A percentile compares a stretch with the other conserved stretches of the same genome.
Conservation (phyloP, 1,140 invertebrate genomes). For the Drosophila sp. region DNA sequence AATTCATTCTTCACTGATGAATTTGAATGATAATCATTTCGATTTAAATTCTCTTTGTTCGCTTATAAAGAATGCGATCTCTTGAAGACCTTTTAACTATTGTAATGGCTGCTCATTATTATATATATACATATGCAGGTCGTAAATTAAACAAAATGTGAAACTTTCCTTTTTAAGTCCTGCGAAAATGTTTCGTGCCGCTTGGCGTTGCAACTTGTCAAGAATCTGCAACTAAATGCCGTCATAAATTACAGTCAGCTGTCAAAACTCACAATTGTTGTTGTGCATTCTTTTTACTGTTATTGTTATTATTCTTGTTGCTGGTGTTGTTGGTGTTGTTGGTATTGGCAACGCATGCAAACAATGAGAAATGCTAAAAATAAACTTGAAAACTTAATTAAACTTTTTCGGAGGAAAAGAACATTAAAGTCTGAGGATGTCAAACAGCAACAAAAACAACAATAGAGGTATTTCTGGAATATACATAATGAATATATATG, state of each 20-base stretch:
- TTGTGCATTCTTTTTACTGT: slow-evolving; percentile 24
- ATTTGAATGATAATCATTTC: background rate
- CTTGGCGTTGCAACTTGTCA: slow-evolving; percentile 32
- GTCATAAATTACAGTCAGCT: slow-evolving; percentile 72
- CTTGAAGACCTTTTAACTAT: background rate
- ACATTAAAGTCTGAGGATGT: slow-evolving; percentile 39
- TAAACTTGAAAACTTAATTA: slow-evolving; percentile 80
- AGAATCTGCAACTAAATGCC: slow-evolving; percentile 74
- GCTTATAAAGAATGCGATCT: background rate
- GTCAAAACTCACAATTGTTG: slow-evolving; percentile 64
- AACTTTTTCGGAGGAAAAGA: slow-evolving; percentile 47
- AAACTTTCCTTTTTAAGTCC: slow-evolving; percentile 26
- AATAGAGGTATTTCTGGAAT: slow-evolving; percentile 32
- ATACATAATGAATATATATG: background rate
- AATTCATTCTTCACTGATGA: too few species aligned
- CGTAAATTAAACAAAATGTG: slow-evolving; percentile 33
- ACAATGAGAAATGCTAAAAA: slow-evolving; percentile 64
- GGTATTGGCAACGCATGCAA: slow-evolving; percentile 59
- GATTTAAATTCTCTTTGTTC: slow-evolving; percentile 3
- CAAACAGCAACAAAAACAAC: slow-evolving; percentile 21
- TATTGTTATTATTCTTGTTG: slow-evolving; percentile 17
- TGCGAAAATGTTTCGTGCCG: slow-evolving; percentile 28
- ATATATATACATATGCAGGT: slow-evolving; percentile 38
- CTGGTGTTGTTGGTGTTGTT: slow-evolving; percentile 28
- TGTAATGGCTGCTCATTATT: slow-evolving; percentile 26